phyloP scores from a whole-genome alignment of 2,888 invertebrate species.

The Stenodera caucasica region DNA sequence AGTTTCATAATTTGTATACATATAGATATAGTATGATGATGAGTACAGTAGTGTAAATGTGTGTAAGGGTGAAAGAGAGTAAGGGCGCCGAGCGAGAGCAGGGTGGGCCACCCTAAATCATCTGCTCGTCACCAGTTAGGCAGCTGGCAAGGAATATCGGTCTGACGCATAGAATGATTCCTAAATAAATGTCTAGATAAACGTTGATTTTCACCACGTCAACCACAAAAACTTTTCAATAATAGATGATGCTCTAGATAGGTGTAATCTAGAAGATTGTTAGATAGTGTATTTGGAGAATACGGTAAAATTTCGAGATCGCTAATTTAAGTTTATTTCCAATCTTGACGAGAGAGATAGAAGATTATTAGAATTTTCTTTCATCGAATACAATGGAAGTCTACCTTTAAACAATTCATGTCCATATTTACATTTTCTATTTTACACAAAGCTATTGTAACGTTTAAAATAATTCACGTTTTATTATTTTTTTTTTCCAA shows the following conservation, averaged over 20 bases:
- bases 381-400: too few species aligned
- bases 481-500: neutral
- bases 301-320: too few species aligned
- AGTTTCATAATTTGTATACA: conserved; percentile 25
- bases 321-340: too few species aligned
- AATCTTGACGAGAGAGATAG: too few species aligned
- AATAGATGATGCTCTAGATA: conserved; percentile 1
- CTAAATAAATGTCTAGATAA: conserved; percentile 6
- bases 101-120: conserved; percentile 47
- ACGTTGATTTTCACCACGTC: conserved; percentile 11
- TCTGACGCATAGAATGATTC: conserved; percentile 40
- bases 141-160: conserved; percentile 42
- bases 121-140: conserved; percentile 49
- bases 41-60: conserved; percentile 22
- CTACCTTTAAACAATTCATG: too few species aligned
- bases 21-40: conserved; percentile 20
- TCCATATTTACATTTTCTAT: too few species aligned
- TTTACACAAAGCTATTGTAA: too few species aligned
- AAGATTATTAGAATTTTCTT: too few species aligned
- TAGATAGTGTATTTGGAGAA: neutral
- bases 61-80: conserved; percentile 13
- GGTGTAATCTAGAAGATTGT: conserved; percentile 3
- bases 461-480: too few species aligned
- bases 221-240: conserved; percentile 7
- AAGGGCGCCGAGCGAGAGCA: conserved; percentile 9